Evolutionary conservation across 1,140 invertebrate species (phyloP), one percentile per base, ranked within the genome.

Genomic region (Drosophila neocordata): DNA sequence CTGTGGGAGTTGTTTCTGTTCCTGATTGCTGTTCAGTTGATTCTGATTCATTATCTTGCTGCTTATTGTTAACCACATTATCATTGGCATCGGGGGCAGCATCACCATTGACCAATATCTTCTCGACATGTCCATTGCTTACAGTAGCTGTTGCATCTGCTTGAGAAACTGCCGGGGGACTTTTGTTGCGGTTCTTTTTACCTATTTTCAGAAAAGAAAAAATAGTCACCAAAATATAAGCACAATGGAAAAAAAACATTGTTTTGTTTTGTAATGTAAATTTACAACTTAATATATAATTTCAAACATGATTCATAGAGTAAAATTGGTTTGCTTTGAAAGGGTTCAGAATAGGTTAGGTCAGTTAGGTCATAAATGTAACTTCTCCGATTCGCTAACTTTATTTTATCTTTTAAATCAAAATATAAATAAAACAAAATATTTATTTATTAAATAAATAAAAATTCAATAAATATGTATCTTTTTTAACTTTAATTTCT

Each of bases 111-210:
- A 13, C 37, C 13, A 63, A 35, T 31, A 38, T n/a, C 15, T 71
- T 76, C 53, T 68, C 80, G 8, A 35, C 72, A 65, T 88, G 83
- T 1, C 83, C 83, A 57, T 88, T 88, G 64, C 72, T 88, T 27
- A 84, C n/a, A 48, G 60, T 55, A 13, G 60, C 44, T 27, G 63
- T 60, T 24, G 35, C 20, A 15, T 20, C 51, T n/a, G 27, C 15
- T n/a, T 34, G 9, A n/a, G 62, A 51, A n/a, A 72, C 15, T 57
- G 74, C 65, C 4, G 78, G 44, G 8, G 79, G 79, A 56, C 76
- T 81, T 79, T 90, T 90, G 77, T 88, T 88, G 13, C 73, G 77
- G 37, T 84, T 90, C 57, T 90, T 90, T 58, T 79, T 82, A 56
- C 88, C 88, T 90, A 7, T 31, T 31, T 31, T 31, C 2, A 24